Evolutionary conservation across 2,113 vertebrate species (phyloP).

Genomic region (Mustela lutreola): DNA sequence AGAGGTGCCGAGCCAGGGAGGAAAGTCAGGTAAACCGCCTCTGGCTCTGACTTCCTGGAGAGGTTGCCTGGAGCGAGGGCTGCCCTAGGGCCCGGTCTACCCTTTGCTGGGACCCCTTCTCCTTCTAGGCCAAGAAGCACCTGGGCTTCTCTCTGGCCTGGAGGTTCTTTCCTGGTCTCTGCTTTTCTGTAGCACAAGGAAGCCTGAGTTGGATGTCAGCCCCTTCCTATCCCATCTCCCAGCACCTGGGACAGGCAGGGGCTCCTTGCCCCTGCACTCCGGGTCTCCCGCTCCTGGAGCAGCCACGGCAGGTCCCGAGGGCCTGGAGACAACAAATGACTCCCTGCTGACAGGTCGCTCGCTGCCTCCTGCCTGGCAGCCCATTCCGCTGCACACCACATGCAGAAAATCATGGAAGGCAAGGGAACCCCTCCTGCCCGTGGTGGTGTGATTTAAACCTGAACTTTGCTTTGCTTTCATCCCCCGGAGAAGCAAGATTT

Average conservation of each 20-base stretch:
- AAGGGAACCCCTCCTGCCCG: conserved; percentile 85
- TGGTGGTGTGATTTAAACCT: conserved; percentile 89
- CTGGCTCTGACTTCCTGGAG: neutral
- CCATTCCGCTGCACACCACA: conserved; percentile 73
- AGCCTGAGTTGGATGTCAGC: neutral
- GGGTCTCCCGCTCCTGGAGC: conserved; percentile 84
- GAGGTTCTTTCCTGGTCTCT: neutral
- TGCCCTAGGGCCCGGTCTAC: neutral
- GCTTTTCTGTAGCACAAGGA: neutral
- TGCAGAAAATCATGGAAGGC: conserved; percentile 87
- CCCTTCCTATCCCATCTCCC: neutral
- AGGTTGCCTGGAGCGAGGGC: neutral
- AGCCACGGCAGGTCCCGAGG: conserved; percentile 84
- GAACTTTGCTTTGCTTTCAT: conserved; percentile 90
- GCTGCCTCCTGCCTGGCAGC: conserved; percentile 84
- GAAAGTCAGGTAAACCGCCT: neutral
- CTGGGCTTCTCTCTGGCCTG: neutral
- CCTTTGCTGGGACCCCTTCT: neutral
- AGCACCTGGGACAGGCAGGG: conserved; percentile 57
- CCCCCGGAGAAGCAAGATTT: conserved; percentile 87
- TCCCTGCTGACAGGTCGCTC: conserved; percentile 86
- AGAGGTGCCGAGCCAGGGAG: neutral
- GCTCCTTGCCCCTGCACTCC: conserved; percentile 70
- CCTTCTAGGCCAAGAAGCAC: neutral
- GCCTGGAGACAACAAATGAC: conserved; percentile 87